Base-by-base conservation (phyloP, 2,888 invertebrate species). In the Stramonita haemastoma region DNA sequence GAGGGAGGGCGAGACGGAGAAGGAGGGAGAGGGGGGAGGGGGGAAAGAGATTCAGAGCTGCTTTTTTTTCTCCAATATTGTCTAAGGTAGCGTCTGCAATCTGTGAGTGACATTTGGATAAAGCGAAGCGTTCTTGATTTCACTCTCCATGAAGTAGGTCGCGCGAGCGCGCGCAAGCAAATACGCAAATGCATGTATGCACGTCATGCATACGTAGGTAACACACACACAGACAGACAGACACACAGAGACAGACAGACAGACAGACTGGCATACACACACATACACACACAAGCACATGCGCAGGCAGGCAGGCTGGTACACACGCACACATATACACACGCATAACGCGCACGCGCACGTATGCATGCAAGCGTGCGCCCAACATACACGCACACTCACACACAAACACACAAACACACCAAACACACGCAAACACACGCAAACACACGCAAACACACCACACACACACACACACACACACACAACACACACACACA, bases 1-100 rank as follows among this genome's bases (percentile, higher is more conserved):
- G 73, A n/a, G 73, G n/a, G 73, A 73, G 73, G n/a, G 73, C 22
- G 73, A 32, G 34, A 79, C 79, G 19, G 77, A 77, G 77, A 77
- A 8, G 0, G 32, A 77, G 11, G 32, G 77, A 79, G 34, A 79
- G 13, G 34, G 1, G 19, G 79, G 19, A 5, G 32, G 6, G 17
- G 79, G 15, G 2, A 17, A 1, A 34, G 34, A 34, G 34, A 34
- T 66, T 46, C 46, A 66, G 19, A 66, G 6, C 26, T 26, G n/a
- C 13, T 66, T 26, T 66, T 66, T 66, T 66, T 13, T 66, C 66
- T 66, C 66, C 17, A 66, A 66, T 22, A 22, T 22, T 22, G 66
- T 13, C 17, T 26, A 26, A 60, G 46, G 46, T 46, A 46, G 46
- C 8, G 46, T 46, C 46, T 46, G 46, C 2, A 46, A 46, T 46